Base-by-base conservation (phyloP, 2,113 vertebrate genomes). In the Calyptommatus sinebrachiatus region DNA sequence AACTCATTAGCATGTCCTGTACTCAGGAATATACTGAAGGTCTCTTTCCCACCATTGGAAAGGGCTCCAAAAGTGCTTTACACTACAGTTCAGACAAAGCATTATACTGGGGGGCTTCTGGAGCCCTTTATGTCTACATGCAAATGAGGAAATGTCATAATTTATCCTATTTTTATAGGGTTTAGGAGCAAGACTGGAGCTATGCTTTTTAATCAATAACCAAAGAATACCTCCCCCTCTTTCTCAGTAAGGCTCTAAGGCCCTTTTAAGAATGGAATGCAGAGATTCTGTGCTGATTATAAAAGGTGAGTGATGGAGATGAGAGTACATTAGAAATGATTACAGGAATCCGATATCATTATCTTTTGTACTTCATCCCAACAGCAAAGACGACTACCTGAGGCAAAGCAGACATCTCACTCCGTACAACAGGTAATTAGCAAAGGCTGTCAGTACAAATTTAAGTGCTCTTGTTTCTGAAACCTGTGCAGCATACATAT, bases 381-480 rank as follows among this genome's bases (percentile, higher is more conserved):
- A 79, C 83, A 83, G 24, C 76, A 77, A 71, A 67, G 78, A 81
- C 24, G 53, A 80, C 86, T 91, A 92, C 88, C 89, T 89, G 87
- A 41, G 86, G 76, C 84, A 85, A 73, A 86, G 20, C 78, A 88
- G 85, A 77, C 65, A 72, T 77, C 84, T 85, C 79, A 81, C 41
- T 84, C 92, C 84, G 77, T n/a, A 41, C 86, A 89, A 85, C 85
- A 93, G 84, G 80, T 89, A 92, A 92, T 91, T 91, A 93, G 82
- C 73, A 78, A 76, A 83, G 71, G 81, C 41, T 84, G 35, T 78
- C 21, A 14, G 74, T 86, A 84, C 80, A 89, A 86, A 89, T 89
- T 86, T 89, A 69, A 53, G 71, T 71, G 77, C 76, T 84, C 72
- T 81, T 79, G 53, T 80, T 69, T 35, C 78, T 80, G 81, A 87